Evolutionary conservation across 2,888 invertebrate genomes (phyloP), one percentile per base, ranked within the genome.

Genomic region (Cephus spinipes): DNA sequence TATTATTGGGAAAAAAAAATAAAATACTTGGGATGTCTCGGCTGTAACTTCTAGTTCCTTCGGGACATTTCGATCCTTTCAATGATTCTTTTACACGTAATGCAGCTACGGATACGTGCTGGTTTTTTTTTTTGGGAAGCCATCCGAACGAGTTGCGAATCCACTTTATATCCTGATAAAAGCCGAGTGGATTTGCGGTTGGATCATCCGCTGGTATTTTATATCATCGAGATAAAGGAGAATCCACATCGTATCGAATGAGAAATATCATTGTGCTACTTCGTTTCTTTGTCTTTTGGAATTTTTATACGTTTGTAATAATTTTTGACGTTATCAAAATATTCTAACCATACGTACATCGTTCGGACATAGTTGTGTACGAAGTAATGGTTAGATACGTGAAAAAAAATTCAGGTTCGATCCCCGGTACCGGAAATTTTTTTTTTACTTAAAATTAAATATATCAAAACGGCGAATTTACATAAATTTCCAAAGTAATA

Each of bases 341-440:
- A 23, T 9, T 2, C 2, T 2, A 55, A 55, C 15, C 9, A 2
- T 9, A 6, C 12, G 35, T 12, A 3, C 23, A 9, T 55, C 23
- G 2, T 55, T 55, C 9, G 55, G 9, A 23, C 55, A 23, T 55
- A 23, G 89, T 93, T 93, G 93, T 92, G 92, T 93, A 93, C 93
- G 92, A 93, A 93, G 93, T 93, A 93, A 93, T 93, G 93, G 93
- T 92, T 93, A 93, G 93, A 93, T 93, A 93, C 92, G 93, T 93
- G 93, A 92, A 92, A 92, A 92, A 92, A 93, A 93, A 93, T 93
- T 92, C 93, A 93, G 93, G 93, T 93, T 93, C 93, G 93, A 93
- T 93, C 93, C 93, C 93, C 93, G 93, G 93, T 93, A 93, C 92
- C 92, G 93, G 93, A 93, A 92, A 32, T 89, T 92, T 92, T 92